Evolutionary conservation across 2,888 invertebrate species (phyloP).

Genomic region (Eutolmus rufibarbis): DNA sequence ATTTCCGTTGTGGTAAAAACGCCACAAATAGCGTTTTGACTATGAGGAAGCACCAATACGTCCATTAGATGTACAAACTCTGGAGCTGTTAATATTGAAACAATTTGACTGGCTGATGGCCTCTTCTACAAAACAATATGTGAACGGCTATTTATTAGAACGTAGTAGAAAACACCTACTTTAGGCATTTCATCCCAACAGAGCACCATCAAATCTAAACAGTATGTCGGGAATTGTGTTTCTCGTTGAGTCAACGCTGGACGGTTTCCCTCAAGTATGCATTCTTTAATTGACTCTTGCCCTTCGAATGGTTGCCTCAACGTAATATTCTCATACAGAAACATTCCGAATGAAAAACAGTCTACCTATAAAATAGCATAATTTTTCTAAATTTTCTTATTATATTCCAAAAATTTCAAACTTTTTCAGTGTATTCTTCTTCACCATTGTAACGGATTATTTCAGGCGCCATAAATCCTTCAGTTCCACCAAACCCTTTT

Average conservation of each 20-base stretch:
- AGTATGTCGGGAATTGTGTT: conserved; percentile 83
- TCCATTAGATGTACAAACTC: conserved; percentile 91
- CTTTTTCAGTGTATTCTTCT: conserved; percentile 98
- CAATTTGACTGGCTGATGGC: conserved; percentile 93
- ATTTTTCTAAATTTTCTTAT: background rate
- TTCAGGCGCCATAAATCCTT: conserved; percentile 99
- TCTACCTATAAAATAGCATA: conserved; percentile 73
- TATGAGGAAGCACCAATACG: conserved; percentile 75
- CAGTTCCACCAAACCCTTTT: conserved; percentile 98
- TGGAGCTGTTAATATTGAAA: conserved; percentile 89
- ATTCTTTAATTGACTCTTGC: conserved; percentile 95
- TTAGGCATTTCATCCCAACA: conserved; percentile 91
- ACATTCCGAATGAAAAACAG: conserved; percentile 99
- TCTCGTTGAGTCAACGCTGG: conserved; percentile 87
- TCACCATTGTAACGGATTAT: conserved; percentile 98
- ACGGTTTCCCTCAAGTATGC: conserved; percentile 92
- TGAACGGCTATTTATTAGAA: background rate
- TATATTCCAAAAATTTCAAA: conserved; percentile 53
- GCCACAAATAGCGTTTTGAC: conserved; percentile 72
- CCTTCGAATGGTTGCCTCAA: conserved; percentile 95
- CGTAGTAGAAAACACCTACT: conserved; percentile 51
- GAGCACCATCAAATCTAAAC: conserved; percentile 92
- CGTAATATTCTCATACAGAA: conserved; percentile 93
- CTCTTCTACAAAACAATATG: conserved; percentile 65
- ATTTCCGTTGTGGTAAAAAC: conserved; percentile 59